phyloP scores from a whole-genome alignment of 2,888 invertebrate genomes.

The Galerucella nymphaeae region DNA sequence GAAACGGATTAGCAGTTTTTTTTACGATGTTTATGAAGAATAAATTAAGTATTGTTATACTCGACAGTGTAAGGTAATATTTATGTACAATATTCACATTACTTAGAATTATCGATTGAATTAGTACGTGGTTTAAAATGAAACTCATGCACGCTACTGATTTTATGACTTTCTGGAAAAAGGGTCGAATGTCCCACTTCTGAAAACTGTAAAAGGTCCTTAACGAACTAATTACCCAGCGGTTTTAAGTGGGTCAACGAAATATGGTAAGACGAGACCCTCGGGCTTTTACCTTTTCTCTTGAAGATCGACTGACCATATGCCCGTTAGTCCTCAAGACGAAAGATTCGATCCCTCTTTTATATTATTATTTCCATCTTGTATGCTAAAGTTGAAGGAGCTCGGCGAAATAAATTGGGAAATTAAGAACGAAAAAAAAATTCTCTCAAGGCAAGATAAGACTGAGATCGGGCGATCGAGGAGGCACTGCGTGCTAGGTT shows the following conservation, averaged over 20 bases:
- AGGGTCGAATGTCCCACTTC: conserved; percentile 35
- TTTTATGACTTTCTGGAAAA: not conserved
- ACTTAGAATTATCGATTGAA: too few species aligned
- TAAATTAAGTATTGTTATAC: too few species aligned
- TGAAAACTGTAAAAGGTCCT: conserved; percentile 37
- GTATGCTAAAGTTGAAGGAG: conserved; percentile 33
- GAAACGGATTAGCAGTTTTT: too few species aligned
- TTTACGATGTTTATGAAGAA: too few species aligned
- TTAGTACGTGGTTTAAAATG: not conserved
- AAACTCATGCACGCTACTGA: conserved; percentile 1
- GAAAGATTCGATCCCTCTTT: conserved; percentile 36
- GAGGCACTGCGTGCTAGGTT: too few species aligned
- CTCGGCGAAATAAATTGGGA: not conserved
- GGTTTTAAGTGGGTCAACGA: conserved; percentile 51
- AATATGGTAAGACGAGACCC: conserved; percentile 25
- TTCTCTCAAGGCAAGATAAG: too few species aligned
- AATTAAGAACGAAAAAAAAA: too few species aligned
- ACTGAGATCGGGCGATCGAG: too few species aligned
- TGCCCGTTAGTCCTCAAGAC: conserved; percentile 36
- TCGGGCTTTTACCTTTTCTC: conserved; percentile 16
- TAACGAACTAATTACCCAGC: conserved; percentile 46
- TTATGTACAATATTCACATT: too few species aligned
- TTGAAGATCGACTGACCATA: conserved; percentile 42
- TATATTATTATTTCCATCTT: conserved; percentile 23
- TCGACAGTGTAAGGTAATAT: too few species aligned